A percentile compares a stretch with the other conserved stretches of the same genome.
Evolutionary conservation across 2,113 vertebrate genomes (phyloP).

Genomic region (Tychaedon coryphoeus): DNA sequence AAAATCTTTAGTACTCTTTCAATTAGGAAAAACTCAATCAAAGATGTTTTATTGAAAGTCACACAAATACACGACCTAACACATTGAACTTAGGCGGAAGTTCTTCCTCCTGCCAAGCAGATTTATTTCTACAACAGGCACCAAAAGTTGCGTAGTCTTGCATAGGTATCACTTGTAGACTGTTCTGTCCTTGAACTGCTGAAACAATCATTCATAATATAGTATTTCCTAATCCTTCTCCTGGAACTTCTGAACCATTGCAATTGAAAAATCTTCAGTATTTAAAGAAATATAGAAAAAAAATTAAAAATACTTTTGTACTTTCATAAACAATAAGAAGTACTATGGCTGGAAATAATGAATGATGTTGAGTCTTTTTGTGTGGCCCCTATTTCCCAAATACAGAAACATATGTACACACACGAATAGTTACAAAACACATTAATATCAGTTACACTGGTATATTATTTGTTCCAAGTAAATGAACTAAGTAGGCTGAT

Average conservation of each 20-base stretch:
- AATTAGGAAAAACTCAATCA: background rate
- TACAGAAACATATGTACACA: background rate
- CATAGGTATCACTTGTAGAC: background rate
- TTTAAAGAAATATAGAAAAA: background rate
- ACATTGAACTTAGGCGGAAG: background rate
- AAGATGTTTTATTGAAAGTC: background rate
- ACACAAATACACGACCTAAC: background rate
- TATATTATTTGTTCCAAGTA: conserved; percentile 37
- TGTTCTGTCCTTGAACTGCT: background rate
- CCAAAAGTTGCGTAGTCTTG: background rate
- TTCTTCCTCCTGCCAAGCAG: background rate
- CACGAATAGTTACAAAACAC: background rate
- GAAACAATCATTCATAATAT: background rate
- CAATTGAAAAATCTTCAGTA: background rate
- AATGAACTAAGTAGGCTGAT: background rate
- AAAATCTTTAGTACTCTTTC: background rate
- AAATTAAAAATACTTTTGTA: background rate
- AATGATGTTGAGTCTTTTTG: background rate
- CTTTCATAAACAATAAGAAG: background rate
- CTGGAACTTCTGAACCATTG: background rate
- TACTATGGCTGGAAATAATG: background rate
- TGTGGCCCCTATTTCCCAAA: background rate
- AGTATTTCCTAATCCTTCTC: background rate
- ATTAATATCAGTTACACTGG: background rate
- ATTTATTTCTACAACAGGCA: background rate